Conservation (phyloP, 2,888 invertebrate species). For the Zaprionus bogoriensis region DNA sequence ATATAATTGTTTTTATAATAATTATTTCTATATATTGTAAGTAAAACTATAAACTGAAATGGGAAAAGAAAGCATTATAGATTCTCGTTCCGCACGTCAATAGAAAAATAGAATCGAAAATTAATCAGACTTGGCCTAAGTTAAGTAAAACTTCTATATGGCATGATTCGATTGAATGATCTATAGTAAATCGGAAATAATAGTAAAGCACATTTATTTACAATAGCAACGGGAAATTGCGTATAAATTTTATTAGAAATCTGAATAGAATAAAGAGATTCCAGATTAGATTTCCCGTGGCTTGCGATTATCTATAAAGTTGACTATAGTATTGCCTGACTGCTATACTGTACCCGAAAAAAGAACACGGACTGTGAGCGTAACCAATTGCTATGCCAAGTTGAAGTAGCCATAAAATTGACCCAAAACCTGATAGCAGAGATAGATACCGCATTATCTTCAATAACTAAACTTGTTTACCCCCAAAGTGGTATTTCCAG, state of each 20-base stretch:
- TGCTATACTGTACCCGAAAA: background rate
- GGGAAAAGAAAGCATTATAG: background rate
- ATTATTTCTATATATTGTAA: too few species aligned
- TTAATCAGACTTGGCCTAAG: background rate
- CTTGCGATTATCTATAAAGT: background rate
- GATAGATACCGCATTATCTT: background rate
- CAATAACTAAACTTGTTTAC: constrained; percentile 12
- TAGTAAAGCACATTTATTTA: background rate
- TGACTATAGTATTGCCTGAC: background rate
- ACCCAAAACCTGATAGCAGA: background rate
- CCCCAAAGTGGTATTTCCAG: background rate
- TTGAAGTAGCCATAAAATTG: background rate
- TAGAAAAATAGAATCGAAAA: background rate
- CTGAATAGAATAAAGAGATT: background rate
- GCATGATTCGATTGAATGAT: background rate
- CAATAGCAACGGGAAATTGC: background rate
- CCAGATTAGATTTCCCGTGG: background rate
- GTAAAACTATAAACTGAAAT: too few species aligned
- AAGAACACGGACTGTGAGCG: background rate
- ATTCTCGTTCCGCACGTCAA: too few species aligned
- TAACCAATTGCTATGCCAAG: too few species aligned
- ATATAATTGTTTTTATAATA: too few species aligned
- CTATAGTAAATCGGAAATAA: background rate
- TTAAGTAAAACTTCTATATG: background rate
- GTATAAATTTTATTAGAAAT: too few species aligned